Percentiles rank a stretch among this genome's conserved stretches.
These are phyloP conservation scores for Hemicentrotus pulcherrimus DNA, from an alignment of 35 echinoderm and acorn worm species.

Conservation along the genomic window DNA sequence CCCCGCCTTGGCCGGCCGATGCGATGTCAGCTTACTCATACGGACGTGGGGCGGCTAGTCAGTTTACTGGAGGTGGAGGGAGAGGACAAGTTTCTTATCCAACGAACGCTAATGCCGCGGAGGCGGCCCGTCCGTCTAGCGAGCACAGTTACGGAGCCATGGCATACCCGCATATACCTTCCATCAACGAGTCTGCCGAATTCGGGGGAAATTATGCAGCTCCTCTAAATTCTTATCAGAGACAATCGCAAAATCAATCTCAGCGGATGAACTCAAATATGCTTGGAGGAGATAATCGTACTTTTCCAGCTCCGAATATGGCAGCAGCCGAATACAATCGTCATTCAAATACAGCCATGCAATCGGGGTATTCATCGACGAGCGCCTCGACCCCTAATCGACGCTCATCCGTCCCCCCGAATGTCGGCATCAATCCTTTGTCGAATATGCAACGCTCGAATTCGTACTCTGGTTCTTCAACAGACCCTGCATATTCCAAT, in stretches of 20 bases:
- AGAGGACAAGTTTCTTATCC: not conserved
- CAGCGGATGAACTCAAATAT: constrained; percentile 26
- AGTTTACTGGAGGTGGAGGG: not conserved
- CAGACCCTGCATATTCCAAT: not conserved
- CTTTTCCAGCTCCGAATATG: constrained; percentile 21
- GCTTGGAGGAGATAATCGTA: constrained; percentile 34
- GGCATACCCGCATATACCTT: constrained; percentile 34
- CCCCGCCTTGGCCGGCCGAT: constrained; percentile 17
- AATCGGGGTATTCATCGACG: not conserved
- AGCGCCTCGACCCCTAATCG: not conserved
- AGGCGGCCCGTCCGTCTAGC: constrained; percentile 19
- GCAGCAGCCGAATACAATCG: constrained; percentile 20
- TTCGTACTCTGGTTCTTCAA: not conserved
- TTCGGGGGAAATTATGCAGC: not conserved
- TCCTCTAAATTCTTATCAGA: constrained; percentile 12
- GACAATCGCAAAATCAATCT: not conserved
- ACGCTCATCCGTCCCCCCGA: constrained; percentile 23
- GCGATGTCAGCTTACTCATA: constrained; percentile 52
- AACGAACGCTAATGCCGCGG: constrained; percentile 16
- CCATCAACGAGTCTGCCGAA: constrained; percentile 4
- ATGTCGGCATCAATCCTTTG: not conserved
- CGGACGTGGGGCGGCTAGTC: constrained; percentile 11
- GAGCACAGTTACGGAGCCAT: constrained; percentile 47
- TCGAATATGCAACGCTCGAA: constrained; percentile 31
- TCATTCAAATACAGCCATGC: constrained; percentile 24